Evolutionary conservation across 2,888 invertebrate species (phyloP), one percentile per base, ranked within the genome.

Genomic region (Megamerina dolium): DNA sequence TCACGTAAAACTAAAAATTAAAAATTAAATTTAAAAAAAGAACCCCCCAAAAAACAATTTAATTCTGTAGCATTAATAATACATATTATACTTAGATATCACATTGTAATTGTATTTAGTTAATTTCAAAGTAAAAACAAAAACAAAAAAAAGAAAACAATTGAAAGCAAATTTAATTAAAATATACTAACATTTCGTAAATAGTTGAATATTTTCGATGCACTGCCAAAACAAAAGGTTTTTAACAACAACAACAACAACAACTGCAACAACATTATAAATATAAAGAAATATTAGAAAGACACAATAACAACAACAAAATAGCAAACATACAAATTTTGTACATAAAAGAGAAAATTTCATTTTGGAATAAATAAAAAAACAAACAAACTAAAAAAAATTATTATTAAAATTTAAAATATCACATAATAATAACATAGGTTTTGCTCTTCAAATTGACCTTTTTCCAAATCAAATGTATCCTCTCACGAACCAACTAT

Each of bases 191-290:
- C 37, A 34, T 18, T 19, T 27, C 21, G 29, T 29, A 18, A 31
- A 31, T 23, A 23, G 23, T 23, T 23, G 23, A 23, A 49, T 57
- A 51, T 51, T 50, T 48, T 64, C 62, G 64, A 65, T 66, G 64
- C 64, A 66, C 64, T 65, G 64, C 64, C 64, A 65, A 66, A 61
- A 64, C n/a, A 20, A 46, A 47, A 44, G 33, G 41, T 37, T 37
- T 43, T 36, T 37, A 42, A 40, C 20, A 40, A 34, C 33, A 44
- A 51, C 19, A 42, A 44, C 26, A 48, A 21, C 34, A 50, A 48
- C 41, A 41, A 48, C 14, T 18, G 6, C 36, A 37, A 16, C 3
- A 41, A 10, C 27, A 42, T 37, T 21, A 21, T 38, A 40, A 43
- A 39, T 14, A 30, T 33, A 33, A 32, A 45, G 37, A 17, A 20